Evolutionary conservation across 2,888 invertebrate genomes (phyloP).

Genomic region (Entomobrya proxima): DNA sequence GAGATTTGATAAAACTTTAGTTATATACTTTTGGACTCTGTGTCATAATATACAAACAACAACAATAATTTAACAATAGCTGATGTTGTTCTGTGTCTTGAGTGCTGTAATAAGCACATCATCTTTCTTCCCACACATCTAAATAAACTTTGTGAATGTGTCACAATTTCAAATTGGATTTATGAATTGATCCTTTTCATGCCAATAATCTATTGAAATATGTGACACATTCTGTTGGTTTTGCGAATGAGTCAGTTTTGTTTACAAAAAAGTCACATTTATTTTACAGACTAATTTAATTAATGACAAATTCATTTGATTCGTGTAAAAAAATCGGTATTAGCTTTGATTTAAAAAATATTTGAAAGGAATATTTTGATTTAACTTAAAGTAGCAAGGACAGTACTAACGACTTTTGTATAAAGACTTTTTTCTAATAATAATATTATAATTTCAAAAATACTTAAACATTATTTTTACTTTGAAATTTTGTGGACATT

Average conservation of each 20-base stretch:
- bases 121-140: constrained; percentile 3
- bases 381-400: neutral
- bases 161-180: neutral
- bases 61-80: constrained; percentile 3
- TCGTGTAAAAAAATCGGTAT: neutral
- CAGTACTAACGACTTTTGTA: constrained; percentile 47
- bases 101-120: neutral
- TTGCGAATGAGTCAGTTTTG: constrained; percentile 15
- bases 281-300: constrained; percentile 18
- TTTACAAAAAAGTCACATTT: constrained; percentile 3
- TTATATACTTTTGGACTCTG: constrained; percentile 39
- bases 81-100: neutral
- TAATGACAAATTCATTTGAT: constrained; percentile 11
- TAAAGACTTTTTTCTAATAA: constrained; percentile 45
- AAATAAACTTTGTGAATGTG: neutral
- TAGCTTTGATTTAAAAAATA: neutral
- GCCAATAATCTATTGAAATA: neutral
- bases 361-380: constrained; percentile 3
- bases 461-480: constrained; percentile 36
- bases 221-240: neutral
- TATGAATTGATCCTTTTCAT: neutral
- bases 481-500: neutral
- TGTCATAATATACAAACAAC: constrained; percentile 23
- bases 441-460: constrained; percentile 26
- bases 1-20: constrained; percentile 45